Evolutionary conservation across 1,140 invertebrate genomes (phyloP).

Genomic region (Rhyacophila brunnea): DNA sequence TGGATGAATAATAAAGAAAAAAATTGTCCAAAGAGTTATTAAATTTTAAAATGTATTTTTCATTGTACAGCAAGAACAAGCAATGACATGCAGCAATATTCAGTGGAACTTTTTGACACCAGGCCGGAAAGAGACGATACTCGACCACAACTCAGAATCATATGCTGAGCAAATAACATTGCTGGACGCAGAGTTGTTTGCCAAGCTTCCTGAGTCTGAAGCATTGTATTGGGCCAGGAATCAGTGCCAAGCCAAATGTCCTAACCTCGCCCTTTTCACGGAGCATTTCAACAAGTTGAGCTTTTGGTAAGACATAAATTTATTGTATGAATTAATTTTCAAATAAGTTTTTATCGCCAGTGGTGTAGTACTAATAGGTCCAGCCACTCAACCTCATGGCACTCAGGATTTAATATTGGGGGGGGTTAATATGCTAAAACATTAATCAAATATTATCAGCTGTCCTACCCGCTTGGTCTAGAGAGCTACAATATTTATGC

Average conservation of each 20-base stretch:
- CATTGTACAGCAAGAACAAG: conserved; percentile 19
- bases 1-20: too few species aligned
- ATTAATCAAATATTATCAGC: too few species aligned
- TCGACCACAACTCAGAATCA: conserved; percentile 87
- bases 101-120: conserved; percentile 51
- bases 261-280: conserved; percentile 96
- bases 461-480: too few species aligned
- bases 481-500: too few species aligned
- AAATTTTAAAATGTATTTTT: too few species aligned
- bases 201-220: conserved; percentile 96
- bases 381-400: too few species aligned
- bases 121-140: conserved; percentile 67
- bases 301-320: conserved; percentile 72
- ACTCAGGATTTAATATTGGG: too few species aligned
- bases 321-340: too few species aligned
- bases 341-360: too few species aligned
- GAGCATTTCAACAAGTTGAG: conserved; percentile 99
- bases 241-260: conserved; percentile 94
- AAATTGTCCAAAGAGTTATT: too few species aligned
- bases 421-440: too few species aligned
- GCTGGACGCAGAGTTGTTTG: conserved; percentile 92
- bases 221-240: conserved; percentile 95
- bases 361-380: too few species aligned
- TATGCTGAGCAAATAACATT: conserved; percentile 97
- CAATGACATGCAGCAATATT: background rate